Evolutionary conservation across 2,797 vertebrate genomes (phyloP).

Genomic region (Sebastes hubbsi): DNA sequence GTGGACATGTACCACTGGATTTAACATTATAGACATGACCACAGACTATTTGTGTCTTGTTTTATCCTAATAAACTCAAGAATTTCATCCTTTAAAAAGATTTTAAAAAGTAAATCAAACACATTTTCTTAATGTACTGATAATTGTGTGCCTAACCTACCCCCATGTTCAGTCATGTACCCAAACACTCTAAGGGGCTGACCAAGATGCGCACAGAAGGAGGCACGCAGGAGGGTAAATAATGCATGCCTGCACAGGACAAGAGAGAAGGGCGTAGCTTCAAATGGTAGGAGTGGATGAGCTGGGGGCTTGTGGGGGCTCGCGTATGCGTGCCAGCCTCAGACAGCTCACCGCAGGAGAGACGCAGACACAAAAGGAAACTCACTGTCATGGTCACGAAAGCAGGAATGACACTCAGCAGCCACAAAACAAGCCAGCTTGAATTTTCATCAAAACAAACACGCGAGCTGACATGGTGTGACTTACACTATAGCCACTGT

Average conservation of each 20-base stretch:
- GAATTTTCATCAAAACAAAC: constrained; percentile 68
- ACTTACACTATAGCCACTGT: constrained; percentile 47
- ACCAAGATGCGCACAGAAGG: constrained; percentile 26
- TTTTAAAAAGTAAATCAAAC: background rate
- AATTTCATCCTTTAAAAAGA: background rate
- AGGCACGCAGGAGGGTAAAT: constrained; percentile 65
- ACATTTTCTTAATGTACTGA: background rate
- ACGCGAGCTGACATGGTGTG: constrained; percentile 29
- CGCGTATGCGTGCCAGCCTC: constrained; percentile 72
- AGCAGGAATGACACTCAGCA: constrained; percentile 58
- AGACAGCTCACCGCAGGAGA: constrained; percentile 71
- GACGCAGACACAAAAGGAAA: constrained; percentile 64
- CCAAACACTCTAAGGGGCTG: constrained; percentile 8
- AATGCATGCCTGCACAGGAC: constrained; percentile 74
- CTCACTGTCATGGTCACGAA: constrained; percentile 47
- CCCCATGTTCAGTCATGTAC: constrained; percentile 19
- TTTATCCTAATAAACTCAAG: background rate
- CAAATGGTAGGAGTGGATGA: constrained; percentile 36
- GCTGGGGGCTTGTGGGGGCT: constrained; percentile 68
- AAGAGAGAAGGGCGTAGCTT: constrained; percentile 47
- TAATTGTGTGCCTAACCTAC: background rate
- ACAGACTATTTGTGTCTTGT: too few species aligned
- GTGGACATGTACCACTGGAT: too few species aligned
- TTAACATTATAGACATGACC: too few species aligned
- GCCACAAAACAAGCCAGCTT: constrained; percentile 54